Evolutionary conservation across 2,888 invertebrate species (phyloP), one percentile per base, ranked within the genome.

Genomic region (Ormyrus pomaceus): DNA sequence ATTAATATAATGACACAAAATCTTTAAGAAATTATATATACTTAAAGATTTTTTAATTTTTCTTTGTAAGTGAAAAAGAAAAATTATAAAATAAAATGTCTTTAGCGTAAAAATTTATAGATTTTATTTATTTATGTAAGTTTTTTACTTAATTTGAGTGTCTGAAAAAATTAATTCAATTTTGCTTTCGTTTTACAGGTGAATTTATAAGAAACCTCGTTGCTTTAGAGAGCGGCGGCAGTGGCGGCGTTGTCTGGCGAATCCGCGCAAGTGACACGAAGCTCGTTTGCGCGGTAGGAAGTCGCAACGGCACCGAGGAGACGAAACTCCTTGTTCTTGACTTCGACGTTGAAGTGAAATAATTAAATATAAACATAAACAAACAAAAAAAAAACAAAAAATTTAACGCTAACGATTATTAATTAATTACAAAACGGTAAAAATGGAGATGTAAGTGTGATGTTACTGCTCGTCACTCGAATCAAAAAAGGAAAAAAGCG

Each of bases 221-320:
- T 79, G 95, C 97, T 61, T 92, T 99, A 83, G 95, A 96, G 81
- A 98, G 98, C 84, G 98, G 99, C 46, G 99, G 99, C 3, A 97
- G 97, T 65, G 99, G 99, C 3, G 99, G 99, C 65, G 99, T 99
- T 34, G 99, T 99, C 11, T 99, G 99, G 99, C 94, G 99, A 68
- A 98, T 99, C 83, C 93, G 96, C 34, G 98, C 99, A 74, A 98
- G 96, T 87, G 96, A 98, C 88, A 99, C 99, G 34, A 98, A 98
- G 91, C 93, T 99, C 82, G 98, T 99, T 70, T 99, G 99, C 91
- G 99, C 99, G 5, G 99, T 99, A 19, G 99, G 99, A 79, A 99
- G 98, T 84, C 94, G 99, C 56, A 99, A 99, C 89, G 99, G 99
- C 77, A 99, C 99, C 6, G 99, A 99, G 92, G 99, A 99, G 92